Evolutionary conservation across 2,113 vertebrate species (phyloP), one percentile per base, ranked within the genome.

Genomic region (Hyaena hyaena): DNA sequence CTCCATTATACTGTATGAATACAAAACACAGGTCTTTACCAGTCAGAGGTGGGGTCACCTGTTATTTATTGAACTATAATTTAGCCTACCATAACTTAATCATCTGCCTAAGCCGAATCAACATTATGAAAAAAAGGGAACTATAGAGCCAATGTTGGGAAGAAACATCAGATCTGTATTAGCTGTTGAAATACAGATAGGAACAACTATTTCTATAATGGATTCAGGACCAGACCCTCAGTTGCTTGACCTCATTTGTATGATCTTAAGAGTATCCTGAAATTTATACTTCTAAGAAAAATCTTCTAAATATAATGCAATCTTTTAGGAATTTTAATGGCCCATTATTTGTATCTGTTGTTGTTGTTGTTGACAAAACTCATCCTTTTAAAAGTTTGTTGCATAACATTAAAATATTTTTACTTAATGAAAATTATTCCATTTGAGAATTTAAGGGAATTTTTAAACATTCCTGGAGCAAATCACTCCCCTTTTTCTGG

Each of bases 311-410:
- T 79, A 66, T 16, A 94, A 73, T 21, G 4, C 17, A 35, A 63
- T 45, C 39, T 92, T 92, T 71, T 55, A 77, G 53, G 31, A 93
- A 93, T 85, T 71, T 71, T 89, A 45, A 73, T 71, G 65, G 69
- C 19, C 48, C 50, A 2, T 48, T 68, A 17, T 58, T 50, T 88
- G 7, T 5, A 33, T 69, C 35, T 58, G 35, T 61, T 77, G 61
- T 63, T 61, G 58, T 61, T 69, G 3, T 83, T 43, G 33, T 53
- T 28, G 9, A 53, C 33, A 74, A 90, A 95, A 89, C 23, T 66
- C 50, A 74, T 9, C 17, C 71, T 86, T 88, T 33, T 90, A 24
- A 39, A 86, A 68, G 48, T 68, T n/a, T 74, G 10, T 66, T 82
- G 35, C 21, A 31, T 71, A 71, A 80, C 71, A 58, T 74, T 35